These are phyloP conservation scores for Petrolisthes cinctipes DNA, from an alignment of 2,888 invertebrate genomes.

Conservation along the genomic window DNA sequence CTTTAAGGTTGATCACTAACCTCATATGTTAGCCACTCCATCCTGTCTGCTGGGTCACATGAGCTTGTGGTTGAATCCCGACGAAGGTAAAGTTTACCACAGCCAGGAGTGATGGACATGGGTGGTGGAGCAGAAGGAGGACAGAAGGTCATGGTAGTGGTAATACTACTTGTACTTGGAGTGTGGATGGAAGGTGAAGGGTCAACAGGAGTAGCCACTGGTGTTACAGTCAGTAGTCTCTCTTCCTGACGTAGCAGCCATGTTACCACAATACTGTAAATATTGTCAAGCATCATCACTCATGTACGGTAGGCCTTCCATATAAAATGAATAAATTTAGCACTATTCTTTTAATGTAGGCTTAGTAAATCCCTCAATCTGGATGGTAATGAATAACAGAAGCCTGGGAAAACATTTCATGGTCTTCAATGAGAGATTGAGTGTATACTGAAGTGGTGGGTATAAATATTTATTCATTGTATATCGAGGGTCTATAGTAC, in stretches of 20 bases:
- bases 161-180: slow-evolving; percentile 15
- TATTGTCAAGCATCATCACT: not conserved
- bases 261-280: slow-evolving; percentile 78
- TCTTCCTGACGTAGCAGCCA: slow-evolving; percentile 84
- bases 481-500: too few relatives aligned
- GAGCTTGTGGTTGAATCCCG: slow-evolving; percentile 57
- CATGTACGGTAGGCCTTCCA: not conserved
- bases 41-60: slow-evolving; percentile 74
- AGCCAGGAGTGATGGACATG: slow-evolving; percentile 33
- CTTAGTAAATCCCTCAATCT: too few relatives aligned
- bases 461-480: too few relatives aligned
- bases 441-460: too few relatives aligned
- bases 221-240: slow-evolving; percentile 69
- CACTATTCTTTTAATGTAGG: too few relatives aligned
- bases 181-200: slow-evolving; percentile 24
- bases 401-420: too few relatives aligned
- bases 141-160: not conserved
- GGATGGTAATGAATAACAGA: too few relatives aligned
- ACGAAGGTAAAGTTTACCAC: slow-evolving; percentile 50
- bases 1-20: slow-evolving; percentile 18
- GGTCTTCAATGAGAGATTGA: too few relatives aligned
- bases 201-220: slow-evolving; percentile 40
- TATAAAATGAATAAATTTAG: not conserved
- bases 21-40: slow-evolving; percentile 71
- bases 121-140: slow-evolving; percentile 25